Evolutionary conservation across 2,797 vertebrate genomes (phyloP), one percentile per base, ranked within the genome.

Genomic region (Microhierax caerulescens): DNA sequence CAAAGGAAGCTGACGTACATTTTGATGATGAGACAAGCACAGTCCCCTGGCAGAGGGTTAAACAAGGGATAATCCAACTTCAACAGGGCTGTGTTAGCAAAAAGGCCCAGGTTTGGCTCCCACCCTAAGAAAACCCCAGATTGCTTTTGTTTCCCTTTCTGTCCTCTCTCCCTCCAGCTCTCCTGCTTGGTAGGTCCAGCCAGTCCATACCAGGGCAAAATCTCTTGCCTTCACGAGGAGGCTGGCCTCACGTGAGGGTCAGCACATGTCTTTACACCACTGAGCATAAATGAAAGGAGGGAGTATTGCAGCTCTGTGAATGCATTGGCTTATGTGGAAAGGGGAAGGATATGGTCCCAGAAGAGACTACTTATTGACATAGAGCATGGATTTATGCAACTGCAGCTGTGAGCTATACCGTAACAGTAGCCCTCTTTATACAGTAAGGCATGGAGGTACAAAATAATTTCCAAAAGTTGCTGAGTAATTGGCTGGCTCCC

Each of bases 21-120:
- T 21, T 64, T 53, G 53, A 25, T 2, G 4, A 18, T n/a, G 22
- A 23, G 39, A 32, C 34, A 7, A 0, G 0, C 23, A 2, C 6
- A 5, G 20, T 48, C 32, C 43, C 37, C 56, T 32, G 51, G 47
- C 54, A 76, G 56, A 70, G n/a, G 34, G 28, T 39, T 67, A 28
- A 70, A 11, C 28, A 7, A 6, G 7, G 24, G 47, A 17, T n/a
- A n/a, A 34, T 32, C 36, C 17, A 24, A 15, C 45, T n/a, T 69
- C 43, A 57, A 0, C 2, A 13, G 37, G 34, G 39, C 19, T 47
- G 4, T 50, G 28, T 39, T 75, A 64, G 30, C 24, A 67, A 54
- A 51, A 81, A 8, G 36, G 19, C 25, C 43, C 23, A 13, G 30
- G 51, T 68, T 84, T 23, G 7, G 19, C 37, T 92, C 37, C 34